These are phyloP conservation scores for Ageneiosus marmoratus DNA, from an alignment of 2,113 vertebrate genomes.

Conservation along the genomic window DNA sequence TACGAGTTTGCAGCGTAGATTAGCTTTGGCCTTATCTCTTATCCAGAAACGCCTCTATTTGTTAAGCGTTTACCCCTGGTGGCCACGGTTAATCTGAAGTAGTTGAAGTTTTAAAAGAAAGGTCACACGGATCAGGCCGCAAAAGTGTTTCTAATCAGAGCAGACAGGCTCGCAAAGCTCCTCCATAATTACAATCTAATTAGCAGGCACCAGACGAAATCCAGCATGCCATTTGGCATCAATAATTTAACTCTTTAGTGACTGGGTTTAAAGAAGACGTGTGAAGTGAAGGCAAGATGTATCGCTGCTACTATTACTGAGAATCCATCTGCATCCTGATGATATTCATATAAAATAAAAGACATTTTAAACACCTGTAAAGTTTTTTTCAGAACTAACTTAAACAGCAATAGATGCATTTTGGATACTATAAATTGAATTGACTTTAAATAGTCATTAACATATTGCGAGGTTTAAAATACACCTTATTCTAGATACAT, in stretches of 20 bases:
- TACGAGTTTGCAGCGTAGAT: constrained; percentile 50
- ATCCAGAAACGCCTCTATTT: constrained; percentile 58
- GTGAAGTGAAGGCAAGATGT: constrained; percentile 44
- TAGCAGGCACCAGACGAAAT: constrained; percentile 71
- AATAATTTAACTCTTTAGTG: constrained; percentile 73
- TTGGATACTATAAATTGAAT: neutral
- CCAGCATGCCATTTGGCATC: constrained; percentile 69
- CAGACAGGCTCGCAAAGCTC: constrained; percentile 69
- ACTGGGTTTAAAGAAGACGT: constrained; percentile 40
- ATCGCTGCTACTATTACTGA: no score
- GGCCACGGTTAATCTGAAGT: constrained; percentile 65
- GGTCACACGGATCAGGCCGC: constrained; percentile 64
- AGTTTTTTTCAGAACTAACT: no score
- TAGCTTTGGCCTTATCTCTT: constrained; percentile 54
- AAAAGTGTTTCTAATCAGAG: constrained; percentile 74
- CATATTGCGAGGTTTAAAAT: no score
- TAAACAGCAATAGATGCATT: no score
- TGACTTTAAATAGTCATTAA: neutral
- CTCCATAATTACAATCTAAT: constrained; percentile 75
- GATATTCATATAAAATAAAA: neutral
- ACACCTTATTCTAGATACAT: neutral
- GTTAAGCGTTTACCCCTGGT: constrained; percentile 58
- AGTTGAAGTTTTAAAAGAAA: constrained; percentile 70
- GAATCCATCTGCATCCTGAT: neutral
- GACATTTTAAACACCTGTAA: no score